Percentiles rank a stretch among this genome's conserved stretches.
Evolutionary conservation across 37 sponge, comb jelly and placozoan genomes (phyloP).

Genomic region (Ianthella basta): DNA sequence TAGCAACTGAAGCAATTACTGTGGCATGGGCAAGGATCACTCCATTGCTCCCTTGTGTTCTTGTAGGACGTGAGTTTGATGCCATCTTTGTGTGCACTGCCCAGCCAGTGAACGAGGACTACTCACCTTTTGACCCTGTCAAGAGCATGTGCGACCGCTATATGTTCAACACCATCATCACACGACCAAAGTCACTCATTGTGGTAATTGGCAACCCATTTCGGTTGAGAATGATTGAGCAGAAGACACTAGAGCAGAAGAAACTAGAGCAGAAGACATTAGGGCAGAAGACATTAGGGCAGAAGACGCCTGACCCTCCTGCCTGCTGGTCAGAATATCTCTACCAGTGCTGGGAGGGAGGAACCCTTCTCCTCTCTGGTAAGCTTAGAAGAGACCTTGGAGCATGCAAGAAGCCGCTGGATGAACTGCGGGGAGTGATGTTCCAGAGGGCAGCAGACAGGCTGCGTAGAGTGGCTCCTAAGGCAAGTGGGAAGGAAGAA

Average conservation of each 20-base stretch:
- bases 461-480: too few relatives aligned
- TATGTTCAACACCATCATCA: constrained; percentile 78
- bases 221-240: constrained; percentile 42
- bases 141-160: constrained; percentile 70
- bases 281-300: constrained; percentile 31
- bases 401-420: too few relatives aligned
- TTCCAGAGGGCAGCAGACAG: too few relatives aligned
- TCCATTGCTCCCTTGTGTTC: too few relatives aligned
- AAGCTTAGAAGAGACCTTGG: too few relatives aligned
- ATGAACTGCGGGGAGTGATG: too few relatives aligned
- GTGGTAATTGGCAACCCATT: constrained; percentile 70
- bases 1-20: too few relatives aligned
- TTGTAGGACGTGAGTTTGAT: constrained; percentile 63
- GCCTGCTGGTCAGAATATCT: constrained; percentile 14
- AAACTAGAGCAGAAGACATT: too few relatives aligned
- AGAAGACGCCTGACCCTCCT: background rate
- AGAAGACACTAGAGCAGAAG: too few relatives aligned
- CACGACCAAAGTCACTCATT: constrained; percentile 58
- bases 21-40: too few relatives aligned
- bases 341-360: constrained; percentile 14
- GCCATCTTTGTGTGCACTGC: constrained; percentile 68
- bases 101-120: constrained; percentile 38
- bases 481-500: too few relatives aligned
- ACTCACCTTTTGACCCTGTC: constrained; percentile 41
- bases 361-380: background rate